phyloP scores from a whole-genome alignment of 2,113 vertebrate species.

The Chloropsis hardwickii region DNA sequence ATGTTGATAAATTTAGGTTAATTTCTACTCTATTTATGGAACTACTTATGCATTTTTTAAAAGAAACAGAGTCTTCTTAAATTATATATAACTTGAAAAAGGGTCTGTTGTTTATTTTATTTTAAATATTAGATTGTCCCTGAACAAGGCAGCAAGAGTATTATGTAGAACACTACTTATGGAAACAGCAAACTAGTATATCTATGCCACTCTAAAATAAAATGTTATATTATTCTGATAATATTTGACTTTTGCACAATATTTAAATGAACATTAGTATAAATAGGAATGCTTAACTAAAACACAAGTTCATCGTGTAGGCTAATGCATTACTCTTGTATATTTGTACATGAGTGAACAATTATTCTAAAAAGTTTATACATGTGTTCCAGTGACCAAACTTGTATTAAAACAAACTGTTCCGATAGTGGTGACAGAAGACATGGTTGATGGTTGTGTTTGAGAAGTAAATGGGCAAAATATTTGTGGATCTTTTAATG shows the following conservation, averaged over 20 bases:
- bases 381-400: conserved; percentile 69
- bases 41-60: conserved; percentile 58
- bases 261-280: conserved; percentile 70
- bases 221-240: conserved; percentile 56
- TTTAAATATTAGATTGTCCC: conserved; percentile 59
- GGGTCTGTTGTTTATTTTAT: conserved; percentile 51
- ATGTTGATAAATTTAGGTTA: conserved; percentile 57
- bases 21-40: conserved; percentile 65
- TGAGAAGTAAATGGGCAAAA: conserved; percentile 81
- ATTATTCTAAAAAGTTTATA: conserved; percentile 83
- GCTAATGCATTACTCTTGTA: conserved; percentile 80
- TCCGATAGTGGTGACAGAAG: conserved; percentile 42
- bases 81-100: conserved; percentile 59
- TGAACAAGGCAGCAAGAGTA: background rate
- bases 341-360: conserved; percentile 72
- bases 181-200: conserved; percentile 47
- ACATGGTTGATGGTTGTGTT: conserved; percentile 71
- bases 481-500: conserved; percentile 82
- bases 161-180: conserved; percentile 2
- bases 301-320: conserved; percentile 52
- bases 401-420: conserved; percentile 69
- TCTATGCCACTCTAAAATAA: conserved; percentile 6
- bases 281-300: conserved; percentile 68
- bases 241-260: conserved; percentile 66
- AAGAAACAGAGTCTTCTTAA: conserved; percentile 57